These are phyloP conservation scores for Heteractis magnifica DNA, from an alignment of 92 coral and sea anemone species.

Conservation along the genomic window DNA sequence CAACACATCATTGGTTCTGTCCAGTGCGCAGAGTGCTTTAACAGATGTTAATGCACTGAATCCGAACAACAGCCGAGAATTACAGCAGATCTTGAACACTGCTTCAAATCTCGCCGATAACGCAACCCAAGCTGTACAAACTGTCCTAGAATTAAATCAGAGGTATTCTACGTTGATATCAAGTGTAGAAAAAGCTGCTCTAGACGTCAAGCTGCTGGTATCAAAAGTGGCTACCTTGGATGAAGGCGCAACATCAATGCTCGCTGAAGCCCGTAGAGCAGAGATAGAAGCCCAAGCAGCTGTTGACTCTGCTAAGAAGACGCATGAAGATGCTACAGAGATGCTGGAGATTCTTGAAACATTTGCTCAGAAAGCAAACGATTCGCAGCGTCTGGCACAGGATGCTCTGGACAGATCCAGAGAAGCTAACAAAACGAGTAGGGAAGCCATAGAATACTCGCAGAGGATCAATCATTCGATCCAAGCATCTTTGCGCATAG, in stretches of 20 bases:
- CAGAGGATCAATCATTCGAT: constrained; percentile 65
- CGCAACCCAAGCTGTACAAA: constrained; percentile 37
- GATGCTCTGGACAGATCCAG: constrained; percentile 57
- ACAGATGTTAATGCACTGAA: constrained; percentile 34
- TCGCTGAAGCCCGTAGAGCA: constrained; percentile 61
- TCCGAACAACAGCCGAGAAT: constrained; percentile 40
- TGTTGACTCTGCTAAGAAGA: constrained; percentile 64
- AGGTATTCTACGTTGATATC: constrained; percentile 38
- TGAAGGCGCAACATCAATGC: constrained; percentile 40
- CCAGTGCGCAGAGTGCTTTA: constrained; percentile 39
- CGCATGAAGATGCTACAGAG: constrained; percentile 68
- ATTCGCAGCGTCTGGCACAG: constrained; percentile 71
- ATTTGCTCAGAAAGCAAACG: constrained; percentile 60
- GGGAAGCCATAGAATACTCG: constrained; percentile 62
- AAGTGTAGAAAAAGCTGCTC: constrained; percentile 38
- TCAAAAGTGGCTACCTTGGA: constrained; percentile 33
- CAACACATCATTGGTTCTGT: constrained; percentile 58
- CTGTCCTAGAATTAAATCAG: constrained; percentile 34
- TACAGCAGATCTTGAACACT: constrained; percentile 44
- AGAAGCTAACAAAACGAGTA: constrained; percentile 66
- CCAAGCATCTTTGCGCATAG: constrained; percentile 59
- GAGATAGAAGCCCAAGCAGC: constrained; percentile 62
- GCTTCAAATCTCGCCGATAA: constrained; percentile 34
- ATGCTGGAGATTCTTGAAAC: constrained; percentile 62
- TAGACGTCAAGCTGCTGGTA: constrained; percentile 39